Evolutionary conservation across 2,797 vertebrate species (phyloP).

Genomic region (Cygnus olor): DNA sequence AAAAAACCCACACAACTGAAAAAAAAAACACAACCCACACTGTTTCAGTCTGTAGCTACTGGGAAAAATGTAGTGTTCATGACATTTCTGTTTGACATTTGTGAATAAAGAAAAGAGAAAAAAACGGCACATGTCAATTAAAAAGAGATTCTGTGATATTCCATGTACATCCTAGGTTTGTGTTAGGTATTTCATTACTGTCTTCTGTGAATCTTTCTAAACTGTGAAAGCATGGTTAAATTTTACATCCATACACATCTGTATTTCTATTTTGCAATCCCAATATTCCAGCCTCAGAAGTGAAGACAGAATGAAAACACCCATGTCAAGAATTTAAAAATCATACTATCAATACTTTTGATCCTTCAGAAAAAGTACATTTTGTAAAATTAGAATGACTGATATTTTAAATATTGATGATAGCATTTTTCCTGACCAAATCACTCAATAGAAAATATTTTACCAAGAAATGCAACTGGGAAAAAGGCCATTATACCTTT

Average conservation of each 20-base stretch:
- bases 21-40: neutral
- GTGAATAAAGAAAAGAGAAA: slow-evolving; percentile 49
- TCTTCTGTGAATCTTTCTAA: slow-evolving; percentile 47
- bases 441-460: slow-evolving; percentile 62
- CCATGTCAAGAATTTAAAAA: slow-evolving; percentile 80
- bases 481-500: slow-evolving; percentile 42
- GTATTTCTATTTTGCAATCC: slow-evolving; percentile 43
- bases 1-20: slow-evolving; percentile 16
- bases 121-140: slow-evolving; percentile 45
- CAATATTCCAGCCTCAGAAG: slow-evolving; percentile 70
- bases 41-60: slow-evolving; percentile 57
- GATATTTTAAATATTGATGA: slow-evolving; percentile 72
- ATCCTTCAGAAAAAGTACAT: slow-evolving; percentile 75
- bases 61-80: slow-evolving; percentile 75
- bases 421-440: slow-evolving; percentile 47
- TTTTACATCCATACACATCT: slow-evolving; percentile 57
- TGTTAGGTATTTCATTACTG: neutral
- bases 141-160: neutral
- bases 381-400: slow-evolving; percentile 67
- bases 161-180: neutral
- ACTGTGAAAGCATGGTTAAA: slow-evolving; percentile 69
- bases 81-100: slow-evolving; percentile 76
- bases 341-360: slow-evolving; percentile 79
- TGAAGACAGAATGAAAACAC: slow-evolving; percentile 77
- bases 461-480: slow-evolving; percentile 60